These are phyloP conservation scores for Eriocheir sinensis DNA, from an alignment of 1,140 invertebrate species.

Conservation along the genomic window DNA sequence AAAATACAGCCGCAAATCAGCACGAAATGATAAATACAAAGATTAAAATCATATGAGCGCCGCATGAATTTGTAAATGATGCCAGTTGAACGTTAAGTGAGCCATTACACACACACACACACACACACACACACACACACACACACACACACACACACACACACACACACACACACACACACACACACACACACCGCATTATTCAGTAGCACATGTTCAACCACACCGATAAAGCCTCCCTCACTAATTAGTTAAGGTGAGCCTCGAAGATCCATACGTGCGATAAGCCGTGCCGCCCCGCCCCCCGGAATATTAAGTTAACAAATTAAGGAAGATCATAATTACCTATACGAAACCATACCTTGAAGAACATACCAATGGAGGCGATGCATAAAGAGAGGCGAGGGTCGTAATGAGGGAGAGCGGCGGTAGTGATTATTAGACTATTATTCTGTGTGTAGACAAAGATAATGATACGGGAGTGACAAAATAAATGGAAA, in stretches of 20 bases:
- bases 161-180: not conserved
- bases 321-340: slow-evolving; percentile 1
- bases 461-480: too few relatives aligned
- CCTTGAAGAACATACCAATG: not conserved
- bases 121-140: slow-evolving; percentile 18
- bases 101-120: not conserved
- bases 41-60: not conserved
- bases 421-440: too few relatives aligned
- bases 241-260: slow-evolving; percentile 6
- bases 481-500: too few relatives aligned
- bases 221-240: not conserved
- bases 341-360: not conserved
- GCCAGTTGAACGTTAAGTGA: too few relatives aligned
- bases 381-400: not conserved
- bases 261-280: not conserved
- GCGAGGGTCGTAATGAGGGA: too few relatives aligned
- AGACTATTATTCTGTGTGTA: too few relatives aligned
- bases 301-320: slow-evolving; percentile 12
- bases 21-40: not conserved
- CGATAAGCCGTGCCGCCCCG: not conserved
- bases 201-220: not conserved
- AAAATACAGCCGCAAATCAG: not conserved
- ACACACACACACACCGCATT: not conserved
- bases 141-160: slow-evolving; percentile 22
- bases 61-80: not conserved